Evolutionary conservation across 2,797 vertebrate species (phyloP), one percentile per base, ranked within the genome.

Genomic region (Xenentodon cancila): DNA sequence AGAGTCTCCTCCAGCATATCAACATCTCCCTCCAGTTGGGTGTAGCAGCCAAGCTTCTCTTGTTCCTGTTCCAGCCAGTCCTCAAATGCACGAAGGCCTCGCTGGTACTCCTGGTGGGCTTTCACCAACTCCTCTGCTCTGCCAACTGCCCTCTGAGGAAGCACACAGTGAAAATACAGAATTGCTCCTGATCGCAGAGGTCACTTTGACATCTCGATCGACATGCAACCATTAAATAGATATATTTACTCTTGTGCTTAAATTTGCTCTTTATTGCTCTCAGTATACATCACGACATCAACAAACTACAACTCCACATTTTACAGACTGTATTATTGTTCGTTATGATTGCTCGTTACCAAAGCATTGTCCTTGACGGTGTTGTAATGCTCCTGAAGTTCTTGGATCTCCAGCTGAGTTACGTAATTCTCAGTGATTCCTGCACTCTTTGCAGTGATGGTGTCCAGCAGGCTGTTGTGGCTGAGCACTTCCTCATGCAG

Each of bases 401-500:
- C 95, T 59, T 97, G 96, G 16, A 98, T 92, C 77, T 99, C 97
- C 59, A 97, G 88, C 19, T 96, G 95, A 64, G 95, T 92, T 65
- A 96, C 94, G 1, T 95, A 96, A 82, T 97, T 95, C 54, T 98
- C 96, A 2, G 94, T 87, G 88, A 99, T 96, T 25, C 92, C 92
- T 22, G 89, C 90, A 45, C 95, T 93, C 86, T 99, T 99, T 53
- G 89, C 77, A 66, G 94, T 92, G 73, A 99, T 97, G 0, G 94
- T 96, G 71, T 97, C 95, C 87, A 99, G 80, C 44, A 97, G 81
- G 46, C 90, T 89, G 78, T 63, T 88, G 68, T 98, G 95, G 80
- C 95, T 97, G 67, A 98, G 82, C 1, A 98, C 94, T 71, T 99
- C 98, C 82, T 99, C 98, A 75, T 89, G 91, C 54, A 99, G 87